Evolutionary conservation across 2,113 vertebrate species (phyloP).

Genomic region (Galemys pyrenaicus): DNA sequence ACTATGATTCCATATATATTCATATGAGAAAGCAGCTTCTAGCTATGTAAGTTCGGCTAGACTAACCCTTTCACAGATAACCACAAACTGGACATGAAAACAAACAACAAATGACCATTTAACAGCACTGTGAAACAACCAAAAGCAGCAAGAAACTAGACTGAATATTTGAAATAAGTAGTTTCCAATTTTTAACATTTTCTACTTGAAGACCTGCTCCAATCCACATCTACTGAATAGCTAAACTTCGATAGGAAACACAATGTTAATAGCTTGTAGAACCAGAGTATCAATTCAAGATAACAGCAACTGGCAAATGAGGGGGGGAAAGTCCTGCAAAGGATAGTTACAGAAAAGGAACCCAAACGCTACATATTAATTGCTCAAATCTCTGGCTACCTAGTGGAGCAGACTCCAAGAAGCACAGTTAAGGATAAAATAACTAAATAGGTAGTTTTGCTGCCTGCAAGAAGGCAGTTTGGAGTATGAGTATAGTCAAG

Average conservation of each 20-base stretch:
- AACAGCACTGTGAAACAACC: background rate
- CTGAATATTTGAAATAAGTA: background rate
- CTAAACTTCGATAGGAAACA: background rate
- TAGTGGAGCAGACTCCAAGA: background rate
- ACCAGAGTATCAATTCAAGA: background rate
- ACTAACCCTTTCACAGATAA: background rate
- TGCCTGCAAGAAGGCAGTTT: background rate
- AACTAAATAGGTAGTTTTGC: background rate
- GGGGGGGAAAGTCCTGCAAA: slow-evolving; percentile 13
- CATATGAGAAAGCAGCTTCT: background rate
- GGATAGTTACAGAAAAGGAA: background rate
- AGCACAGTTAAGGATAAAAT: slow-evolving; percentile 19
- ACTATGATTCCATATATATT: background rate
- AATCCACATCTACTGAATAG: background rate
- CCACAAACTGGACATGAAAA: background rate
- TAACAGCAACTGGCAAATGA: background rate
- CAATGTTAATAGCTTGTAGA: background rate
- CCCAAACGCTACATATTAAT: background rate
- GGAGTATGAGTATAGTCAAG: background rate
- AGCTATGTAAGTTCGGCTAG: background rate
- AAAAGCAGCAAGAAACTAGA: background rate
- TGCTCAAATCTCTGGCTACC: background rate
- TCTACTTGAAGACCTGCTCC: background rate
- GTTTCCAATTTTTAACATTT: background rate
- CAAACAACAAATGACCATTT: background rate